phyloP scores from a whole-genome alignment of 2,113 vertebrate genomes.

The Notothenia coriiceps region DNA sequence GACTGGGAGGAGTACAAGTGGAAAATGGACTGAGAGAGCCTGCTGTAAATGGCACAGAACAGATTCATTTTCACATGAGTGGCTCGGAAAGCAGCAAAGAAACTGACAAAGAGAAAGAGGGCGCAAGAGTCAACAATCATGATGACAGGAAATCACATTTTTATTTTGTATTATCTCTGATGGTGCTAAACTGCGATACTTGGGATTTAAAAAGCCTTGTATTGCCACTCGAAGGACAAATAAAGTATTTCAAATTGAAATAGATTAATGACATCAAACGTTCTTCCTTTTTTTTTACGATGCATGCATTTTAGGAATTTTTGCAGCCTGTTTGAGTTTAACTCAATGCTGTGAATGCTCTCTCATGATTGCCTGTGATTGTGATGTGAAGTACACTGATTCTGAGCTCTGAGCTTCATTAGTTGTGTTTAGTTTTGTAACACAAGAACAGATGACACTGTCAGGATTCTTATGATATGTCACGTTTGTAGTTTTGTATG shows the following conservation, averaged over 20 bases:
- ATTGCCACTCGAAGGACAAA: no score
- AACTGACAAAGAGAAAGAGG: constrained; percentile 2
- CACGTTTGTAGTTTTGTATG: no score
- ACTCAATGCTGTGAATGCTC: not conserved
- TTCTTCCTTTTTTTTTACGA: not conserved
- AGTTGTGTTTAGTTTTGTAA: constrained; percentile 50
- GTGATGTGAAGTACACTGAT: constrained; percentile 25
- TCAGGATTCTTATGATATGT: not conserved
- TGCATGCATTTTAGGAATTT: not conserved
- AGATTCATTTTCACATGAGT: constrained; percentile 59
- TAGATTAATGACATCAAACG: not conserved
- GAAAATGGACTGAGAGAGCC: constrained; percentile 59
- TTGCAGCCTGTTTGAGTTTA: not conserved
- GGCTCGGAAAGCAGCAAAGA: constrained; percentile 49
- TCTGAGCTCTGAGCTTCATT: constrained; percentile 44
- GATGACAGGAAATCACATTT: constrained; percentile 2
- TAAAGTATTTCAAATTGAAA: no score
- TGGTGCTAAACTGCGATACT: constrained; percentile 7
- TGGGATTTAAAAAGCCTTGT: constrained; percentile 7
- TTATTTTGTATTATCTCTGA: not conserved
- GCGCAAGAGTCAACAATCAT: constrained; percentile 16
- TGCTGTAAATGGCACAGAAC: constrained; percentile 55
- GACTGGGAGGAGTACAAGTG: constrained; percentile 3
- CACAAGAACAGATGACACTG: constrained; percentile 29
- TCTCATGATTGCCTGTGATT: constrained; percentile 56